Base-by-base conservation (phyloP, 2,888 invertebrate genomes). In the Tenthredo mesomela region DNA sequence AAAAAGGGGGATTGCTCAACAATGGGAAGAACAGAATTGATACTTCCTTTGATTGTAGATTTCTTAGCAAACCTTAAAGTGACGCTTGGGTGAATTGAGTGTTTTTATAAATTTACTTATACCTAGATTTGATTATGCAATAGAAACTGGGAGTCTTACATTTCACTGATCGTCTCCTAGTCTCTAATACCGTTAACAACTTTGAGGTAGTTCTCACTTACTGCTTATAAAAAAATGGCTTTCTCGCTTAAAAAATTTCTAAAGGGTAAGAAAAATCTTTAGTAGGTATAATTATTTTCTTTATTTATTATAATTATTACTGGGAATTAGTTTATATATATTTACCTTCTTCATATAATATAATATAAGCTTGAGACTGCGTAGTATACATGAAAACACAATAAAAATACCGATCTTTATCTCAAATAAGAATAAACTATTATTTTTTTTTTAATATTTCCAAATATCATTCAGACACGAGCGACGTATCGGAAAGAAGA, bases 401-500 rank as follows among this genome's bases (percentile, higher is more conserved):
- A 10, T 33, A 33, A 12, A n/a, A 40, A 43, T n/a, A 61, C 25
- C n/a, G 10, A 43, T 2, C 9, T 40, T n/a, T 12, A 33, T 54
- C 33, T 29, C 6, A 1, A 73, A 47, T 50, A 50, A 47, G 18
- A 5, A 50, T 18, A 18, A 50, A 50, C 18, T 71, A 29, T 75
- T 73, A 67, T 85, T 40, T 65, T 7, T 73, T 73, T 85, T 40
- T 65, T 7, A 29, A 43, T 40, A 43, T 77, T 12, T 43, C n/a
- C 33, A 18, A 58, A 40, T 80, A 61, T 77, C 65, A 29, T 61
- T 43, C 86, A 92, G 93, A 93, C 84, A 92, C 93, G 4, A 92
- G 92, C 58, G 94, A 93, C 85, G 91, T 91, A n/a, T 92, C 93
- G 50, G 93, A 94, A 86, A 92, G 93, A 83, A 92, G 95, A 87